Percentiles rank a stretch among this genome's conserved stretches.
Conservation (phyloP, 37 sponge, comb jelly and placozoan genomes). For the Geodia barretti region DNA sequence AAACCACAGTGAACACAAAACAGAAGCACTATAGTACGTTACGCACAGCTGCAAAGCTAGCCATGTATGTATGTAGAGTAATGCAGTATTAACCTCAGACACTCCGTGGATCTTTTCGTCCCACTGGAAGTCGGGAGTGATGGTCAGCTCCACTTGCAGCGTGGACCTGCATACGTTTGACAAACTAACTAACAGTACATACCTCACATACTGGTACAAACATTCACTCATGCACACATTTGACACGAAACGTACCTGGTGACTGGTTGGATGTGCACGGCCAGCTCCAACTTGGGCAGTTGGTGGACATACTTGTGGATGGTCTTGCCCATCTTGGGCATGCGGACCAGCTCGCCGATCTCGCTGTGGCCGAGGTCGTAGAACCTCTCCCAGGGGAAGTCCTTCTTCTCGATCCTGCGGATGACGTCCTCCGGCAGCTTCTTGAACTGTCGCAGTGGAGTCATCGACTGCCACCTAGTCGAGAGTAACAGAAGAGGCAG, state of each 20-base stretch:
- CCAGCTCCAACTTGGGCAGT: slow-evolving; percentile 95
- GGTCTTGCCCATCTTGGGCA: slow-evolving; percentile 98
- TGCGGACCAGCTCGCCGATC: slow-evolving; percentile 96
- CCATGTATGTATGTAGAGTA: background rate
- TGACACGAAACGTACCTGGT: slow-evolving; percentile 79
- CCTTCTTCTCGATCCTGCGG: slow-evolving; percentile 96
- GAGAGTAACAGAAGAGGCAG: background rate
- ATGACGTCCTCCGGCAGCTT: slow-evolving; percentile 96
- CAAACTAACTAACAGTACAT: background rate
- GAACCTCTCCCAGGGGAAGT: slow-evolving; percentile 95
- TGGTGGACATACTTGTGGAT: slow-evolving; percentile 96
- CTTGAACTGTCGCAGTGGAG: slow-evolving; percentile 97
- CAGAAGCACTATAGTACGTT: no score
- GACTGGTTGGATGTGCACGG: slow-evolving; percentile 97
- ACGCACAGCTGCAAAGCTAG: background rate
- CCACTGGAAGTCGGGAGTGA: slow-evolving; percentile 99
- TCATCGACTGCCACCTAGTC: slow-evolving; percentile 97
- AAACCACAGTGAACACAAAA: no score
- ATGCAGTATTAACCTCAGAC: slow-evolving; percentile 81
- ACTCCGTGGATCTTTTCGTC: slow-evolving; percentile 96
- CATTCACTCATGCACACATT: background rate
- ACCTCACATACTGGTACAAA: background rate
- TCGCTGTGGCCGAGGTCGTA: slow-evolving; percentile 93
- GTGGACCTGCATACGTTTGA: slow-evolving; percentile 86
- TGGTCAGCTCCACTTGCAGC: slow-evolving; percentile 95